Base-by-base conservation (phyloP, 2,797 vertebrate species). In the Menidia menidia region DNA sequence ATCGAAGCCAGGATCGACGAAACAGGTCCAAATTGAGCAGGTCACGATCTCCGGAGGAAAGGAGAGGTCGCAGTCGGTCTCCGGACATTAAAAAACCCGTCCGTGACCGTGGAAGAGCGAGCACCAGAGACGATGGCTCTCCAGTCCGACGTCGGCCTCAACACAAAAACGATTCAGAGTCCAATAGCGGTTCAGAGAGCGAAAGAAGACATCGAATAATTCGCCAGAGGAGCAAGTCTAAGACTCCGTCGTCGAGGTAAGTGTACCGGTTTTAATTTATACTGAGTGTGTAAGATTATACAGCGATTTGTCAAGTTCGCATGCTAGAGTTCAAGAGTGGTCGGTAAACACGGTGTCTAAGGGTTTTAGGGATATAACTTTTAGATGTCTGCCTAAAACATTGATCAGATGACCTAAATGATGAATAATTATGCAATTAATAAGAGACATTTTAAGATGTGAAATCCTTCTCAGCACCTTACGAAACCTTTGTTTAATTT, bases 181-280 rank as follows among this genome's bases (percentile, higher is more conserved):
- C 92, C 31, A 69, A 82, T 31, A 94, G 91, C 57, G 87, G 60
- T 2, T 92, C 94, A 0, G 92, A 91, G 35, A 75, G 69, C 57
- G 85, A 84, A 9, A 68, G 33, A 25, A 80, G 53, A 3, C 77
- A 50, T 35, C 73, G 57, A 61, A 30, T 50, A 1, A 70, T 50
- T 0, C 77, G 70, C 2, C 15, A 31, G 18, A 64, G 55, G 47
- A 88, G 75, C 70, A 74, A 42, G 68, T 86, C 91, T 0, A 90
- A 71, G 68, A 77, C 77, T 45, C 81, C 70, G 25, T 84, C 92
- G n/a, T 75, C 90, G 42, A 90, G 90, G 92, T 94, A 85, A 65
- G 16, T 2, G 3, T 7, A 16, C 2, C 4, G 14, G 3, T 41
- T 9, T 32, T 30, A 7, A 35, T 25, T 12, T 48, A 6, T 31